Evolutionary conservation across 1,140 invertebrate species (phyloP), one percentile per base, ranked within the genome.

Genomic region (Telenomus remus): DNA sequence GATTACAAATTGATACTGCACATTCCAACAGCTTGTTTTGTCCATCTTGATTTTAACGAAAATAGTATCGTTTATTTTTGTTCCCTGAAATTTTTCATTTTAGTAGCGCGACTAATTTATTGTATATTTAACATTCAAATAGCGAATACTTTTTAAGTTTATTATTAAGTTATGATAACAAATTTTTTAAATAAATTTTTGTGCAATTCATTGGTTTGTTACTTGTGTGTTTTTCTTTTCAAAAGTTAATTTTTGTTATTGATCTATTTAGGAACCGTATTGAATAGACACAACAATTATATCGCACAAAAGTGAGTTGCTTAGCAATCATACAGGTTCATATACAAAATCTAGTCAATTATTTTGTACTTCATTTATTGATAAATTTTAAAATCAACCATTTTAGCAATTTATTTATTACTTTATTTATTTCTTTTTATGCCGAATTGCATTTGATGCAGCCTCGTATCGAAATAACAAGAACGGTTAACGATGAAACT

Each of bases 161-260:
- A 69, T 5, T 55, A 66, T 66, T 74, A 66, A 74, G 53, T 75
- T 75, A 75, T 61, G 46, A 68, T 35, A 49, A 63, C 57, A 27
- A 75, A 60, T 75, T 75, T 75, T 75, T 68, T 75, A 68, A 74
- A 74, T 75, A 75, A 75, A 75, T 75, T 63, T 53, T 42, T 64
- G 72, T 75, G 72, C 72, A 75, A 75, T 75, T 59, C 59, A 75
- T 75, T 69, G 2, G 4, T n/a, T 56, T 48, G 56, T 66, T 74
- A 35, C 59, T 64, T 54, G 33, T 75, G 34, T 59, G 14, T 74
- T 61, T 48, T 68, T 64, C 42, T 16, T 33, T 53, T 48, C 14
- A 37, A 16, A 35, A 48, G 11, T 48, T 4, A 19, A 42, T 27
- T 42, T 42, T 51, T 51, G 14, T 11, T 39, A 9, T 27, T 27